Evolutionary conservation across 2,888 invertebrate species (phyloP), one percentile per base, ranked within the genome.

Genomic region (Dynastes grantii): DNA sequence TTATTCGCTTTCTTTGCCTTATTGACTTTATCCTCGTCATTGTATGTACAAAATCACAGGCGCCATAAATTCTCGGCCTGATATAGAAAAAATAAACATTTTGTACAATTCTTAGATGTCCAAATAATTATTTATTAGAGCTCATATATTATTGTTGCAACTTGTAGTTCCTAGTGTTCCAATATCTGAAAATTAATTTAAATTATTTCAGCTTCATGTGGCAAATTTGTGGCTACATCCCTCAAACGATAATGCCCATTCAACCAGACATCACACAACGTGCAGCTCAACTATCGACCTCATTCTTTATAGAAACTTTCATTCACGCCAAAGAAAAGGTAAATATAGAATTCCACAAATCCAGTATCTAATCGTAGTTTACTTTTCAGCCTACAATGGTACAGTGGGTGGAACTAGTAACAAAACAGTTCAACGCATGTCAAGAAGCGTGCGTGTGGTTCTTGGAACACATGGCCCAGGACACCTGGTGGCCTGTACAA

Each of bases 291-390:
- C 90, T 98, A 11, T 96, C 97, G 0, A 96, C 97, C 0, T 97
- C 97, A 0, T 98, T 98, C 90, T 97, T 98, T 85, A 95, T 98
- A 82, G 98, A 98, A 90, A 98, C 98, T 0, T 96, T 98, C 85
- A 98, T 98, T 86, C 98, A 98, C 88, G 97, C 98, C 65, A 98
- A 98, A 89, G 98, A 98, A 89, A 98, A 98, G 92, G 95, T 95
- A 87, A 49, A 68, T 27, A 77, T 22, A 8, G 5, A 55, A 32
- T 70, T 76, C 22, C 32, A 40, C 45, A 73, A 78, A 22, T 58
- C 11, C 45, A 37, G 45, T 37, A 78, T 70, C 0, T 79, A 77
- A 80, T 83, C 55, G 27, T 73, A 58, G 11, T 16, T 61, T 53
- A 13, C 70, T 11, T 63, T 68, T 70, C 84, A 95, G 94, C 97